phyloP scores from a whole-genome alignment of 2,113 vertebrate species.

The Plotosus lineatus region DNA sequence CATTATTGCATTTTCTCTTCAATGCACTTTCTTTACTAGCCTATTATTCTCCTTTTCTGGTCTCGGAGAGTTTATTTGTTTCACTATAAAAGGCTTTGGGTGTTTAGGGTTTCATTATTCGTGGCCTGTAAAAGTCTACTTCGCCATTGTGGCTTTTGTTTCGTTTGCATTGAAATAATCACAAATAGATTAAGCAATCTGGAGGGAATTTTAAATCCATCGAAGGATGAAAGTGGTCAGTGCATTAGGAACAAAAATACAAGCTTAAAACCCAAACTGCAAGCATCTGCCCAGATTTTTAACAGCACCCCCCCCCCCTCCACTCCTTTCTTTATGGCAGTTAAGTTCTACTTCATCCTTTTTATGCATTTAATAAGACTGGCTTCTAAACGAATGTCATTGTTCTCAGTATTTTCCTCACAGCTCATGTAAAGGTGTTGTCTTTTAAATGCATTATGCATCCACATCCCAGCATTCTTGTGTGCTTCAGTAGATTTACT shows the following conservation, averaged over 20 bases:
- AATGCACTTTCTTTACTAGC: slow-evolving; percentile 31
- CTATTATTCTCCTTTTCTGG: slow-evolving; percentile 35
- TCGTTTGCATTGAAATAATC: slow-evolving; percentile 39
- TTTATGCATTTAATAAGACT: slow-evolving; percentile 12
- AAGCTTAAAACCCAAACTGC: not conserved
- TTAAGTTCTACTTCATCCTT: slow-evolving; percentile 24
- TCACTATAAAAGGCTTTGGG: slow-evolving; percentile 25
- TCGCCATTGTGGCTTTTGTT: slow-evolving; percentile 32
- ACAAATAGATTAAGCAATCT: slow-evolving; percentile 47
- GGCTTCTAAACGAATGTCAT: slow-evolving; percentile 2
- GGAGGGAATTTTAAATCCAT: slow-evolving; percentile 23
- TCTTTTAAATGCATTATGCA: slow-evolving; percentile 11
- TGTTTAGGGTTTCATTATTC: slow-evolving; percentile 44
- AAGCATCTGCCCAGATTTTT: slow-evolving; percentile 22
- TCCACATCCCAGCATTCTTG: not conserved
- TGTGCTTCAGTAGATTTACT: slow-evolving; percentile 33
- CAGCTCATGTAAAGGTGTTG: not conserved
- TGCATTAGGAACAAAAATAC: not conserved
- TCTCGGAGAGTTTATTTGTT: slow-evolving; percentile 37
- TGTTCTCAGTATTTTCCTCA: not conserved
- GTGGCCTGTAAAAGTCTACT: slow-evolving; percentile 32
- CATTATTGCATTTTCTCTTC: slow-evolving; percentile 38
- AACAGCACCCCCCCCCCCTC: not conserved
- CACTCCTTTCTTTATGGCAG: not conserved
- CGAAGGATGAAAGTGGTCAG: slow-evolving; percentile 32